Percentiles rank a stretch among this genome's conserved stretches.
Conservation (phyloP, 2,888 invertebrate species). For the Slavum lentiscoides region DNA sequence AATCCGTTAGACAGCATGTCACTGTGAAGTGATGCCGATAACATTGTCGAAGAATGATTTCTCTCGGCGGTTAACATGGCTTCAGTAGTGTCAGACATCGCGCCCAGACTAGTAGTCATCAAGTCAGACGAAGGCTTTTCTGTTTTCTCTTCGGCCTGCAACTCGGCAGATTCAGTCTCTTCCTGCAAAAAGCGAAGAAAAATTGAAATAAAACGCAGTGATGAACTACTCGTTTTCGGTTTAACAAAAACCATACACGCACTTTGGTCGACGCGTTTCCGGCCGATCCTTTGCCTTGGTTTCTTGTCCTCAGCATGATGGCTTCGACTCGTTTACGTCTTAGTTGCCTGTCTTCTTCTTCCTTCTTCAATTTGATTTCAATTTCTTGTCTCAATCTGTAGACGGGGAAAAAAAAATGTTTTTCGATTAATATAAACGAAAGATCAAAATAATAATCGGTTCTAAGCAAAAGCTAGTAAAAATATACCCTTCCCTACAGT, state of each 20-base stretch:
- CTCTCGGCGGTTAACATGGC: constrained; percentile 28
- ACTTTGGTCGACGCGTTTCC: constrained; percentile 62
- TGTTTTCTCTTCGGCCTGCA: constrained; percentile 21
- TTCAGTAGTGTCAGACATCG: constrained; percentile 26
- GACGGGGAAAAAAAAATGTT: constrained; percentile 27
- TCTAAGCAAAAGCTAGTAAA: too few species aligned
- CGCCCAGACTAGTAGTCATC: constrained; percentile 37
- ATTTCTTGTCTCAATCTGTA: constrained; percentile 75
- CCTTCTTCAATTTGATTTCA: constrained; percentile 78
- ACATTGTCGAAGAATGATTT: neutral
- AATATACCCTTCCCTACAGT: too few species aligned
- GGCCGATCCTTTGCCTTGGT: constrained; percentile 61
- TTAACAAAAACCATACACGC: constrained; percentile 14
- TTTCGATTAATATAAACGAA: too few species aligned
- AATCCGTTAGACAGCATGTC: constrained; percentile 17
- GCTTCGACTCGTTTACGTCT: constrained; percentile 89
- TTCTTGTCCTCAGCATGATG: constrained; percentile 87
- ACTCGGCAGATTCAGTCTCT: constrained; percentile 44
- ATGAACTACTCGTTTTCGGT: neutral
- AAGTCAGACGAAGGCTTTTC: constrained; percentile 20
- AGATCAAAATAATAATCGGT: too few species aligned
- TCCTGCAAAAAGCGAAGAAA: constrained; percentile 10
- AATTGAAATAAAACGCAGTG: neutral
- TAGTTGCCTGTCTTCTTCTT: constrained; percentile 86
- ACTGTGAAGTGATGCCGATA: neutral